These are phyloP conservation scores for Diabrotica balteata DNA, from an alignment of 2,888 invertebrate species.

Conservation along the genomic window DNA sequence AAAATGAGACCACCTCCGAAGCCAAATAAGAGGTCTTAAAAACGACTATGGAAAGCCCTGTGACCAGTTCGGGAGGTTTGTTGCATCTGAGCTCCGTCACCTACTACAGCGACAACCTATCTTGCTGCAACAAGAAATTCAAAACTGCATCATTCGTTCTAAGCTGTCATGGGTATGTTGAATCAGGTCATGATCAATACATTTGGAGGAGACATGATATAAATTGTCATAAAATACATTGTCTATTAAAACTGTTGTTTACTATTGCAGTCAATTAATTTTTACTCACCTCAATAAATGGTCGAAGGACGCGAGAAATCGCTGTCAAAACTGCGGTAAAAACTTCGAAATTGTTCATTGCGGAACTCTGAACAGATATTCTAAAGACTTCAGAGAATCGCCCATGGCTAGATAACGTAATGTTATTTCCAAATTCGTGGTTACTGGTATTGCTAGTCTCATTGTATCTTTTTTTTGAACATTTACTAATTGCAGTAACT, in stretches of 20 bases:
- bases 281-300: neutral
- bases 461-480: too few relatives aligned
- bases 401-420: too few relatives aligned
- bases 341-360: too few relatives aligned
- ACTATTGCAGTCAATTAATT: conserved; percentile 4
- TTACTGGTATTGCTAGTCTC: too few relatives aligned
- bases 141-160: conserved; percentile 13
- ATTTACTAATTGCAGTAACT: too few relatives aligned
- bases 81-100: conserved; percentile 12
- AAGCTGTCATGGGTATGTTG: conserved; percentile 5
- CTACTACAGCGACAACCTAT: conserved; percentile 7
- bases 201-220: neutral
- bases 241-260: conserved; percentile 10
- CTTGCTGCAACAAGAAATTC: conserved; percentile 17
- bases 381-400: too few relatives aligned
- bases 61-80: conserved; percentile 15
- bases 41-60: conserved; percentile 9
- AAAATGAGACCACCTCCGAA: conserved; percentile 2
- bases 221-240: neutral
- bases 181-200: neutral
- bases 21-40: conserved; percentile 10
- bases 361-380: too few relatives aligned
- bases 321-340: too few relatives aligned
- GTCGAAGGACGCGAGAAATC: too few relatives aligned
- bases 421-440: too few relatives aligned